These are phyloP conservation scores for Acropternis orthonyx DNA, from an alignment of 2,797 vertebrate genomes.

Conservation along the genomic window DNA sequence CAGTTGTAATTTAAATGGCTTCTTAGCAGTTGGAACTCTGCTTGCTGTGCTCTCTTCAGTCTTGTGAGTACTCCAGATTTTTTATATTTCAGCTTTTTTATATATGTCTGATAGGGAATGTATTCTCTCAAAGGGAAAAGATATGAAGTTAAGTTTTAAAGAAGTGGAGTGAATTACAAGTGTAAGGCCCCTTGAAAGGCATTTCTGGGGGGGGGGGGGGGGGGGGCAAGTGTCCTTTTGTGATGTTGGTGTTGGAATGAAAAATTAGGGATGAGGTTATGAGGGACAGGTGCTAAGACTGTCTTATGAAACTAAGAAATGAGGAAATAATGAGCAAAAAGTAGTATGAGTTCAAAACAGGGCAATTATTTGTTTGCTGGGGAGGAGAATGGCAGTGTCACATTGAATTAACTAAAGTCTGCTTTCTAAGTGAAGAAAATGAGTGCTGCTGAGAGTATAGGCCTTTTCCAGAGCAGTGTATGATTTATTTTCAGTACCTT, in stretches of 20 bases:
- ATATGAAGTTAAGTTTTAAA: background rate
- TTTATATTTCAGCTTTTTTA: background rate
- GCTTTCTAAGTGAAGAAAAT: background rate
- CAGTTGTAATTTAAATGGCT: fast-evolving
- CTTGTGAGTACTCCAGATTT: background rate
- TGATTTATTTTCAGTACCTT: background rate
- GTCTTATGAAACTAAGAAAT: background rate
- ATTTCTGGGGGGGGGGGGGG: background rate
- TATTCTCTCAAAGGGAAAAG: background rate
- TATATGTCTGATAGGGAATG: background rate
- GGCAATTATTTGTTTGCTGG: background rate
- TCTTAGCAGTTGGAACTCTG: background rate
- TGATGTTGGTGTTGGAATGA: background rate
- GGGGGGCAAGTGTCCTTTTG: background rate
- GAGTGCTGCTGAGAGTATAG: background rate
- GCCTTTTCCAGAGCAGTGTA: background rate
- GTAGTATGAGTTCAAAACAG: background rate
- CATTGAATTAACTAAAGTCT: background rate
- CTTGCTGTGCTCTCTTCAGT: background rate
- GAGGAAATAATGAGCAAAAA: background rate
- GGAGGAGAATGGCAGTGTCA: background rate
- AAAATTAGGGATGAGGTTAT: background rate
- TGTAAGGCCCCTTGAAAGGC: background rate
- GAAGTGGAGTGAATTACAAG: background rate
- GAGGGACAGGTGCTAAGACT: background rate